phyloP scores from a whole-genome alignment of 2,113 vertebrate species.

The Lepisosteus osseus region DNA sequence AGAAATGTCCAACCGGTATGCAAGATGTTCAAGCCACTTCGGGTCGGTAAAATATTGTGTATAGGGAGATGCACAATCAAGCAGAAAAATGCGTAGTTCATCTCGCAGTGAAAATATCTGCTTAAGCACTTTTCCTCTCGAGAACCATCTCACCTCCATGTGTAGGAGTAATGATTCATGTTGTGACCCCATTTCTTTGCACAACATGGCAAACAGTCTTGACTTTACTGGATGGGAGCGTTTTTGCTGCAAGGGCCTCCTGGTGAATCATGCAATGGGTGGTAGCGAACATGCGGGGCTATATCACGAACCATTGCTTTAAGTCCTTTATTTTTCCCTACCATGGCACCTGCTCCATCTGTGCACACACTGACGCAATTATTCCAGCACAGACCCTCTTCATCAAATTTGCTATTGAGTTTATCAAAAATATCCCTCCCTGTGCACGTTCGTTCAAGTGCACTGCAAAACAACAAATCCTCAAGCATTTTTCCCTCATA shows the following conservation, averaged over 20 bases:
- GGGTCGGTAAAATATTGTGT: not conserved
- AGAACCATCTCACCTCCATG: not conserved
- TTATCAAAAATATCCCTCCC: too few species aligned
- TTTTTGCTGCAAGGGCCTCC: not conserved
- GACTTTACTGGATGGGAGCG: not conserved
- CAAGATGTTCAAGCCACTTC: not conserved
- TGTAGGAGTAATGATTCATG: not conserved
- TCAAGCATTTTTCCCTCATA: too few species aligned
- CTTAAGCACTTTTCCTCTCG: not conserved
- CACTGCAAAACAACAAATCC: too few species aligned
- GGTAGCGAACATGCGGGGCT: not conserved
- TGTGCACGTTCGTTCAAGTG: too few species aligned
- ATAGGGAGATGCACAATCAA: constrained; percentile 2
- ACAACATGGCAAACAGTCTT: not conserved
- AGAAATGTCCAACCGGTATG: not conserved
- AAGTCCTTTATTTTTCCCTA: not conserved
- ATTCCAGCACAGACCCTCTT: not conserved
- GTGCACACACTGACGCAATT: not conserved
- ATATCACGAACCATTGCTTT: not conserved
- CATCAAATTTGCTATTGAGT: not conserved
- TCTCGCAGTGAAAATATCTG: not conserved
- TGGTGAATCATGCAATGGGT: not conserved
- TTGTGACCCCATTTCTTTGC: not conserved
- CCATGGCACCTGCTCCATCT: constrained; percentile 1
- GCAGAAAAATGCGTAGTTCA: not conserved